Percentiles rank a stretch among this genome's conserved stretches.
phyloP scores from a whole-genome alignment of 2,888 invertebrate species.

The Caenorhabditis drosophilae region DNA sequence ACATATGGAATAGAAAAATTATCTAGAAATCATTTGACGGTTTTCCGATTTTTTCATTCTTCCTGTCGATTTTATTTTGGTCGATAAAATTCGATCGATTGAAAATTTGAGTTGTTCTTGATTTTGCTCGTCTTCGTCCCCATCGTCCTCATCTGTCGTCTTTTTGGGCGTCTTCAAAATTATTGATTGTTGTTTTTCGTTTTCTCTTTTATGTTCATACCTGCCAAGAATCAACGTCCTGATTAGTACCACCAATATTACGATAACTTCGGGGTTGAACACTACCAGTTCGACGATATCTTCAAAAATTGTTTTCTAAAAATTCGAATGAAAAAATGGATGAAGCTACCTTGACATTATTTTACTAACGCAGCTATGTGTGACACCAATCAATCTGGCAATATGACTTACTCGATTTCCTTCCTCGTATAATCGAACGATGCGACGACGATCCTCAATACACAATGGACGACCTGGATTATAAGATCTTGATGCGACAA shows the following conservation, averaged over 20 bases:
- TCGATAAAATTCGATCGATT: not conserved
- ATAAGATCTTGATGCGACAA: conserved; percentile 14
- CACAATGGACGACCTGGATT: conserved; percentile 62
- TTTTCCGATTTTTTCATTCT: too few relatives aligned
- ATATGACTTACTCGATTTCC: conserved; percentile 63
- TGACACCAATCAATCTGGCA: conserved; percentile 61
- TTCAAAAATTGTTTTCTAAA: conserved; percentile 11
- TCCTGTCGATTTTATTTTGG: too few relatives aligned
- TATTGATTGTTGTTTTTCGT: too few relatives aligned
- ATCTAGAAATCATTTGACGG: too few relatives aligned
- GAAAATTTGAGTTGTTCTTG: too few relatives aligned
- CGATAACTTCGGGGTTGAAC: conserved; percentile 57
- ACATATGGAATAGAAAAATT: too few relatives aligned
- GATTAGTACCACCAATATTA: too few relatives aligned
- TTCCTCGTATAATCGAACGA: conserved; percentile 59
- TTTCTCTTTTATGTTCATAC: too few relatives aligned
- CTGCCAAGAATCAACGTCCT: too few relatives aligned
- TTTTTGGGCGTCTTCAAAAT: too few relatives aligned
- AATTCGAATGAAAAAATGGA: not conserved
- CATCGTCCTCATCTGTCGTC: too few relatives aligned
- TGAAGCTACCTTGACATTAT: conserved; percentile 64
- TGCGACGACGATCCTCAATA: conserved; percentile 56
- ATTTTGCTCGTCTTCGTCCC: too few relatives aligned
- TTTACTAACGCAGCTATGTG: conserved; percentile 61
- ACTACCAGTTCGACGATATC: conserved; percentile 61